These are phyloP conservation scores for Manduca sexta DNA, from an alignment of 1,140 invertebrate species.

Conservation along the genomic window DNA sequence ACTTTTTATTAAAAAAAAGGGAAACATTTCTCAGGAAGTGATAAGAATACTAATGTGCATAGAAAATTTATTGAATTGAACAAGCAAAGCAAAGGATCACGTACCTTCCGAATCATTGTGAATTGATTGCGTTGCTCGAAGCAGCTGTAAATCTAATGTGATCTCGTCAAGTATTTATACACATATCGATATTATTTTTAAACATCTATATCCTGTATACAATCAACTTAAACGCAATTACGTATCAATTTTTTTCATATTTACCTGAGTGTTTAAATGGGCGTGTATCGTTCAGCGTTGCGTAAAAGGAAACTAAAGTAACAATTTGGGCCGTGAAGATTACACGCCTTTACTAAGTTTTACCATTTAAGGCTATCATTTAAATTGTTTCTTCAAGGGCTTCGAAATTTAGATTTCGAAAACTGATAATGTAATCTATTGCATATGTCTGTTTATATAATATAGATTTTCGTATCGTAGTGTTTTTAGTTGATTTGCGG, in stretches of 20 bases:
- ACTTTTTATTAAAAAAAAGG: too few relatives aligned
- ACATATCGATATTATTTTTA: constrained; percentile 17
- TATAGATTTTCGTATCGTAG: too few relatives aligned
- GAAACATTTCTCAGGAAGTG: too few relatives aligned
- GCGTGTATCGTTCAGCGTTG: constrained; percentile 13
- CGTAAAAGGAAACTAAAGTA: constrained; percentile 8
- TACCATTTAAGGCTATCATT: too few relatives aligned
- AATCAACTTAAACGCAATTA: constrained; percentile 16
- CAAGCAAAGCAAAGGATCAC: neutral
- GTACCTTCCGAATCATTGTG: constrained; percentile 49
- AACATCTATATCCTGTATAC: constrained; percentile 18
- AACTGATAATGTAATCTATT: too few relatives aligned
- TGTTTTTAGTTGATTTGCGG: too few relatives aligned
- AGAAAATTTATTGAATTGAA: neutral
- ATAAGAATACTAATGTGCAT: too few relatives aligned
- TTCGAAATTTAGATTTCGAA: too few relatives aligned
- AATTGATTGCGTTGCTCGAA: constrained; percentile 8
- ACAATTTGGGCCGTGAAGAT: constrained; percentile 1
- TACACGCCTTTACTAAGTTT: neutral
- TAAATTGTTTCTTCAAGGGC: too few relatives aligned
- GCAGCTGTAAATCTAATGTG: constrained; percentile 14
- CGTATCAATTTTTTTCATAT: constrained; percentile 10
- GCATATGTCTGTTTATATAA: too few relatives aligned
- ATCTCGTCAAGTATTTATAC: constrained; percentile 29
- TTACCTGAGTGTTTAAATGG: constrained; percentile 17